Conservation (phyloP, 2,797 vertebrate genomes). For the Todus mexicanus region DNA sequence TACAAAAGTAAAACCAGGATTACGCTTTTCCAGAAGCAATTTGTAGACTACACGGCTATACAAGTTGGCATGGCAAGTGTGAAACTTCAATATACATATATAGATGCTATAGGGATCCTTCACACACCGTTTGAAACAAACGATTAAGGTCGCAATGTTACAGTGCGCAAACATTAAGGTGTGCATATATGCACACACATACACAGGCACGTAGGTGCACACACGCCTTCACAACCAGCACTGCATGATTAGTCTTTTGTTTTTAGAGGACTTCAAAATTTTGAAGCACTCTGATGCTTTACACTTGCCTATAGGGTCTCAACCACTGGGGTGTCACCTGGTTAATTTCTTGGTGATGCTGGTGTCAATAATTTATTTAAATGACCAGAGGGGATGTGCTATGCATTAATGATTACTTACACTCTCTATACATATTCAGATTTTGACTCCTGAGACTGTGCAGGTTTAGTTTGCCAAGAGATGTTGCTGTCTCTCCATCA, state of each 20-base stretch:
- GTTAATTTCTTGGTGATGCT: neutral
- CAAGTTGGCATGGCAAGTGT: neutral
- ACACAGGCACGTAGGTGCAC: neutral
- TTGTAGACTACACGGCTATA: neutral
- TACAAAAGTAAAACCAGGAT: neutral
- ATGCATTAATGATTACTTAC: neutral
- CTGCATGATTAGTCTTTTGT: accelerated
- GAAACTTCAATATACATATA: neutral
- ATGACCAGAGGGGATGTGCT: neutral
- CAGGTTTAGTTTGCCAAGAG: neutral
- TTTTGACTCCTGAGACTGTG: conserved; percentile 10
- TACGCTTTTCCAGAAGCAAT: conserved; percentile 25
- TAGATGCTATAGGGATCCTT: neutral
- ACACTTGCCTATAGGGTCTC: neutral
- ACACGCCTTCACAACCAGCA: accelerated
- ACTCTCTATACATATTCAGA: neutral
- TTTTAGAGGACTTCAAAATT: neutral
- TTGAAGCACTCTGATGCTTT: neutral
- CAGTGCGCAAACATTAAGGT: neutral
- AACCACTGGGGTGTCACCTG: neutral
- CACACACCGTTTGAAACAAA: neutral
- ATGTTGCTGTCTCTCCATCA: neutral
- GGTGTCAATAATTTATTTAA: conserved; percentile 36
- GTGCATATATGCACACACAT: neutral
- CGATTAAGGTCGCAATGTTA: neutral